Base-by-base conservation (phyloP, 2,113 vertebrate species). In the Coturnix japonica region DNA sequence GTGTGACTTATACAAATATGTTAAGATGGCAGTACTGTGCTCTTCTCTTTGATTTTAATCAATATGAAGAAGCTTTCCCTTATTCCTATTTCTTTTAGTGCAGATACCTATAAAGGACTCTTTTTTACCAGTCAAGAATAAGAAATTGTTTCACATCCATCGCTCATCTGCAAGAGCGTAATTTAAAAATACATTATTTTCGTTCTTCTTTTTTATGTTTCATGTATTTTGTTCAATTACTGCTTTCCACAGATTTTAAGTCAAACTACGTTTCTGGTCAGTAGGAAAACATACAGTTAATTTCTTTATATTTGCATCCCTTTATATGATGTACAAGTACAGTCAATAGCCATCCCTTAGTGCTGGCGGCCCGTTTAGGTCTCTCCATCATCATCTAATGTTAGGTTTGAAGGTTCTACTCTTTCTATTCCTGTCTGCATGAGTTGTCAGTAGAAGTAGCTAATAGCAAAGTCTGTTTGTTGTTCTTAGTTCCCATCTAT, bases 181-280 rank as follows among this genome's bases (percentile, higher is more conserved):
- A 65, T 1, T 13, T 13, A 86, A 85, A 64, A 60, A n/a, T 2
- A 8, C 1, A 2, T 81, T 1, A 0, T 64, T 64, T 22, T 88
- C 4, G 15, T 86, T 88, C 85, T 84, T 9, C 14, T 71, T n/a
- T n/a, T n/a, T 75, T 84, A 35, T 0, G 0, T 75, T 86, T 74
- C 19, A 46, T 6, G 4, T 43, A 35, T 59, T 78, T 80, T 10
- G 28, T 91, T 75, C 5, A 1, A 11, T 43, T 70, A 60, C 73
- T 61, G 7, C 20, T 80, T 83, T 66, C 37, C 17, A 74, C 11
- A 5, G 60, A 11, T 83, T 90, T 84, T 67, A 41, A 60, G 63
- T 59, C 39, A 57, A 71, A 56, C 22, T 66, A 39, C 14, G 12
- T 13, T 8, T 13, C 3, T 6, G 28, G 20, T 37, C 33, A 53